Evolutionary conservation across 30 jellyfish, hydroid and myxozoan genomes (phyloP).

Genomic region (Catostylus mosaicus): DNA sequence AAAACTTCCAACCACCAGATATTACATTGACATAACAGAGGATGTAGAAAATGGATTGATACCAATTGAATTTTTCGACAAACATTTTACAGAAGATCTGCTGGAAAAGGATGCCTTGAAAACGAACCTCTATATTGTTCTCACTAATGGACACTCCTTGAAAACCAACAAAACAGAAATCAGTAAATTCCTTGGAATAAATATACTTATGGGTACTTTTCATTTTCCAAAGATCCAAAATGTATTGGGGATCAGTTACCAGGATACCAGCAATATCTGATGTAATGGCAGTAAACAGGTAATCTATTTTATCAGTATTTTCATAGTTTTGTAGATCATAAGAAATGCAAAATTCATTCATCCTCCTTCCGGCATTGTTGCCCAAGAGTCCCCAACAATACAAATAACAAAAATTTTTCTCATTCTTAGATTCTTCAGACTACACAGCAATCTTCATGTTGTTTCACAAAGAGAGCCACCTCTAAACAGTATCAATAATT

Average conservation of each 20-base stretch:
- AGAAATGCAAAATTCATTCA: neutral
- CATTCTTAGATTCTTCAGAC: slow-evolving; percentile 12
- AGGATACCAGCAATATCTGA: neutral
- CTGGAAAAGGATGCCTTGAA: neutral
- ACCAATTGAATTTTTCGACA: neutral
- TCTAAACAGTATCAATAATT: neutral
- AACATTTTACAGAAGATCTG: neutral
- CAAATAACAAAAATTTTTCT: neutral
- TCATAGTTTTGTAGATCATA: neutral
- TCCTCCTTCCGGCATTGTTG: neutral
- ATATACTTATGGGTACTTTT: neutral
- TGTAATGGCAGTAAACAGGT: neutral
- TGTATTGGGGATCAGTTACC: neutral
- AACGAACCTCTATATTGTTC: neutral
- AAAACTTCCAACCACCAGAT: too few species aligned
- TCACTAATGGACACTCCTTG: neutral
- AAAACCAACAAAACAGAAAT: neutral
- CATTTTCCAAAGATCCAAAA: neutral
- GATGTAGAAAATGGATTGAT: neutral
- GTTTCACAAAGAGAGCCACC: slow-evolving; percentile 26
- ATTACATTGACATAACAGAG: too few species aligned
- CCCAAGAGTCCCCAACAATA: neutral
- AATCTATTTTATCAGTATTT: neutral
- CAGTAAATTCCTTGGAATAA: neutral
- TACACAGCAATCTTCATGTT: neutral